These are phyloP conservation scores for Ramphastos sulfuratus DNA, from an alignment of 2,113 vertebrate genomes.

Conservation along the genomic window DNA sequence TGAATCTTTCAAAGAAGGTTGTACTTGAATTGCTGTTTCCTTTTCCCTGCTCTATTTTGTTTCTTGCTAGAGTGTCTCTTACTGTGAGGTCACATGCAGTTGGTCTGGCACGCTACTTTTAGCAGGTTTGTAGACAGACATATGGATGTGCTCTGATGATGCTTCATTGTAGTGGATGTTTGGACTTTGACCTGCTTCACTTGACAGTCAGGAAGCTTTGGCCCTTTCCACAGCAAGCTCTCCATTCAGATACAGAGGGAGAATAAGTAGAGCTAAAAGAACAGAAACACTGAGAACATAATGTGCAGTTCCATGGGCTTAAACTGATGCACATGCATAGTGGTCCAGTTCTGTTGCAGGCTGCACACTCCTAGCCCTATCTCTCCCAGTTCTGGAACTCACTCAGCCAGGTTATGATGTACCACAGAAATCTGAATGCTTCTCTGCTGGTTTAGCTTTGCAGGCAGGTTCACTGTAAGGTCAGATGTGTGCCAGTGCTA, in stretches of 20 bases:
- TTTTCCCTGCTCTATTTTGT: neutral
- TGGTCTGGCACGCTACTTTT: neutral
- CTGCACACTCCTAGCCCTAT: neutral
- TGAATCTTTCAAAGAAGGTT: constrained; percentile 14
- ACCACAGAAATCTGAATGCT: constrained; percentile 7
- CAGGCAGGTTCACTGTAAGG: neutral
- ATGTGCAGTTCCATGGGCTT: neutral
- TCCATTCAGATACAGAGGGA: neutral
- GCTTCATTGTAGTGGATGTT: neutral
- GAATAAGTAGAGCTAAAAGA: neutral
- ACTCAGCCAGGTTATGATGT: neutral
- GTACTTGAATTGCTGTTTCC: neutral
- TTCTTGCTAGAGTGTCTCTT: neutral
- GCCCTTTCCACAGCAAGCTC: neutral
- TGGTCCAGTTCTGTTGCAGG: neutral
- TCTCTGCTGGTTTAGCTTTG: constrained; percentile 18
- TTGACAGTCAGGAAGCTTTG: neutral
- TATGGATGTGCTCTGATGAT: neutral
- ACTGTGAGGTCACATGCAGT: neutral
- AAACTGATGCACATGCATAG: neutral
- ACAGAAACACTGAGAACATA: neutral
- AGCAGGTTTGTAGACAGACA: neutral
- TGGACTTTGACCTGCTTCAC: neutral
- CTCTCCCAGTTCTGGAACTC: constrained; percentile 21
- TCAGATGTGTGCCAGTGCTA: neutral